A percentile compares a stretch with the other conserved stretches of the same genome.
Evolutionary conservation across 2,797 vertebrate genomes (phyloP).

Genomic region (Sphenopsis melanotis): DNA sequence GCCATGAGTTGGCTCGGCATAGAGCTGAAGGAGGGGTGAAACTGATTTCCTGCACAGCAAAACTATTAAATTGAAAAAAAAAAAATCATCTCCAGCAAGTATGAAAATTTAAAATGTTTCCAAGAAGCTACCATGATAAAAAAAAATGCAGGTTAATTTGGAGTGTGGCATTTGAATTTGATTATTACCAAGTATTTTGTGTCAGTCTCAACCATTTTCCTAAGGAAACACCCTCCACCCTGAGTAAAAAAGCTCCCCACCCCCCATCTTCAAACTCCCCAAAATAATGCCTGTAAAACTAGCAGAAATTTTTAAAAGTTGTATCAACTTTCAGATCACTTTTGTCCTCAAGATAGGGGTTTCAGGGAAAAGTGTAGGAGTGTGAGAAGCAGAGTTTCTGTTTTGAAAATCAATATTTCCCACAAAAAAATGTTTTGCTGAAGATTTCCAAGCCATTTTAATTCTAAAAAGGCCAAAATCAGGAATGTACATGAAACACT

Average conservation of each 20-base stretch:
- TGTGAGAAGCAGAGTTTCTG: not conserved
- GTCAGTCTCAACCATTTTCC: not conserved
- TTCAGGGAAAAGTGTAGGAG: not conserved
- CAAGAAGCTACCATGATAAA: not conserved
- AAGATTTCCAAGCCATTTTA: not conserved
- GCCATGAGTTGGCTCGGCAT: not conserved
- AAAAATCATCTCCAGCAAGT: not conserved
- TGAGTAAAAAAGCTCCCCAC: not conserved
- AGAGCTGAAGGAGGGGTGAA: not conserved
- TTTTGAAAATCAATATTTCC: not conserved
- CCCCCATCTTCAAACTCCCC: not conserved
- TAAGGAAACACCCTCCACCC: not conserved
- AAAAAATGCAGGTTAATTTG: not conserved
- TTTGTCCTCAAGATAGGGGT: not conserved
- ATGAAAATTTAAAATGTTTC: not conserved
- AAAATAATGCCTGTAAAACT: not conserved
- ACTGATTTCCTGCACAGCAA: not conserved
- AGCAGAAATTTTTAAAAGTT: not conserved
- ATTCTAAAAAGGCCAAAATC: not conserved
- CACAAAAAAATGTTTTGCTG: not conserved
- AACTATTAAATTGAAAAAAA: not conserved
- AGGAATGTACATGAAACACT: not conserved
- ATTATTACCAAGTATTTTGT: not conserved
- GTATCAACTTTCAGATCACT: not conserved
- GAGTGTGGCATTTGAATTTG: not conserved